These are phyloP conservation scores for Hermatobates lingyangjiaoensis DNA, from an alignment of 1,140 invertebrate genomes.

Conservation along the genomic window DNA sequence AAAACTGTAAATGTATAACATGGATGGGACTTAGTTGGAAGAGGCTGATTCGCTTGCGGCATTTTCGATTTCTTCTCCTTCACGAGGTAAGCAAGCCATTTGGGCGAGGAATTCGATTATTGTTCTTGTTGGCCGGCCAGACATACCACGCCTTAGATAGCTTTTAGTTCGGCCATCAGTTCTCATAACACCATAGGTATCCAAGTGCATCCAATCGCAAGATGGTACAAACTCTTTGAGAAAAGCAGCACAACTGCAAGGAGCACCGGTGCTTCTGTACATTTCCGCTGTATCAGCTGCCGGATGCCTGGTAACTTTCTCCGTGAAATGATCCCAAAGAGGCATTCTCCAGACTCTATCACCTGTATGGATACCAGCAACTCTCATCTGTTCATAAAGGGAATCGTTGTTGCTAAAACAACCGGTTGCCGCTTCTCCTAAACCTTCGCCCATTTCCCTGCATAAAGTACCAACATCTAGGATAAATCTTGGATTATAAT, in stretches of 20 bases:
- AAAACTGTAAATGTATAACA: too few relatives aligned
- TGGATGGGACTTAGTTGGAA: not conserved
- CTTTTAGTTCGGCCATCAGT: conserved; percentile 40
- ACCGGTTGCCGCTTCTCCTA: conserved; percentile 33
- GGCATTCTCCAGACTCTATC: conserved; percentile 47
- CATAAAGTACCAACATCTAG: conserved; percentile 44
- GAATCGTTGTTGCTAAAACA: conserved; percentile 34
- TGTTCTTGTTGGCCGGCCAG: conserved; percentile 61
- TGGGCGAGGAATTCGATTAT: conserved; percentile 48
- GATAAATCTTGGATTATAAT: conserved; percentile 36
- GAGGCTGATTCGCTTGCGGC: not conserved
- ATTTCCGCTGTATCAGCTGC: conserved; percentile 6
- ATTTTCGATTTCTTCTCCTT: conserved; percentile 3
- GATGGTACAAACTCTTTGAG: conserved; percentile 34
- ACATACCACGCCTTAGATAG: conserved; percentile 52
- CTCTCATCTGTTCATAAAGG: conserved; percentile 29
- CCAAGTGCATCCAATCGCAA: conserved; percentile 35
- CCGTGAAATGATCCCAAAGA: conserved; percentile 35
- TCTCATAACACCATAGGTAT: conserved; percentile 33
- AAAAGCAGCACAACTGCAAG: conserved; percentile 36
- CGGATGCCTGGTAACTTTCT: conserved; percentile 27
- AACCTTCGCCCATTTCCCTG: conserved; percentile 31
- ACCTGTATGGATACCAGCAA: conserved; percentile 33
- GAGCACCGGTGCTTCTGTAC: conserved; percentile 22
- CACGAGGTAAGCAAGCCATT: conserved; percentile 12